phyloP scores from a whole-genome alignment of 2,797 vertebrate genomes.

The Argya squamiceps region DNA sequence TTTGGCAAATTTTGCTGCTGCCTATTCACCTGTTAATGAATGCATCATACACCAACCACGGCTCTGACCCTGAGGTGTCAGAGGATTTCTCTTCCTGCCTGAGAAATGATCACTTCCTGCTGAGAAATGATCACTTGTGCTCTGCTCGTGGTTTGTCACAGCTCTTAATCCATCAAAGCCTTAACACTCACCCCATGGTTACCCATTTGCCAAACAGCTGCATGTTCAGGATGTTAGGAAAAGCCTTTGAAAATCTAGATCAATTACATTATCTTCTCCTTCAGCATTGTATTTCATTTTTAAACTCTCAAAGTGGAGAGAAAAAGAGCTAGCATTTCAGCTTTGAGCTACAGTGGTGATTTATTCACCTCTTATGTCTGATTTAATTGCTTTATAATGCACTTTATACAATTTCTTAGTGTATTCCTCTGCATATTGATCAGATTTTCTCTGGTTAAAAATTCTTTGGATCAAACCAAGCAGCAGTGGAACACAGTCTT shows the following conservation, averaged over 20 bases:
- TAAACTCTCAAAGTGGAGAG: background rate
- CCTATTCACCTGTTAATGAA: background rate
- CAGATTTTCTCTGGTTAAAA: background rate
- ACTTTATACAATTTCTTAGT: background rate
- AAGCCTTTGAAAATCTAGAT: background rate
- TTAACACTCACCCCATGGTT: background rate
- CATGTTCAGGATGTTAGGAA: background rate
- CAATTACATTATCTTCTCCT: background rate
- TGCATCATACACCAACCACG: background rate
- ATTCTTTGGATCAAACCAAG: background rate
- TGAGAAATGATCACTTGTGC: background rate
- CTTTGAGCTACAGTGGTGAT: background rate
- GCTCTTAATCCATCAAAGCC: constrained; percentile 3
- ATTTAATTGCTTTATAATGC: background rate
- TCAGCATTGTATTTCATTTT: background rate
- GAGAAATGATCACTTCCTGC: background rate
- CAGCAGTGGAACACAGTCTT: background rate
- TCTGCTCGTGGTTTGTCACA: background rate
- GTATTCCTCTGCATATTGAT: background rate
- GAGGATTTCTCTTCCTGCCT: background rate
- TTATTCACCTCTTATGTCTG: background rate
- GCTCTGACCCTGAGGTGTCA: background rate
- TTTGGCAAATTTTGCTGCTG: background rate
- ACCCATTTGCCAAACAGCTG: background rate
- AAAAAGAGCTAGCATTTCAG: background rate